phyloP scores from a whole-genome alignment of 2,113 vertebrate genomes.

The Eidolon helvum region DNA sequence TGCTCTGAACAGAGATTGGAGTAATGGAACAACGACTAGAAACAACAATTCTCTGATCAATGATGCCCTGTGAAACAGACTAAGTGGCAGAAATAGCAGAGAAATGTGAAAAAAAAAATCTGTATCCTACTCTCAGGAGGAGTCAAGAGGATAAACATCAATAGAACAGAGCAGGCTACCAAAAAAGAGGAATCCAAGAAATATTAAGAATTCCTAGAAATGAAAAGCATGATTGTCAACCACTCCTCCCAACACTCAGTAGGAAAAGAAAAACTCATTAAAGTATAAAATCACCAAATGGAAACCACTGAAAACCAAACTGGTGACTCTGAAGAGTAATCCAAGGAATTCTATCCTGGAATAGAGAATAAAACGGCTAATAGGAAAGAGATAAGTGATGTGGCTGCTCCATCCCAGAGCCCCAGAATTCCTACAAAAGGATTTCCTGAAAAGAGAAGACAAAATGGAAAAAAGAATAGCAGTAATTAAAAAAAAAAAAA shows the following conservation, averaged over 20 bases:
- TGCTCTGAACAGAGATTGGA: neutral
- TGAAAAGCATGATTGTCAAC: neutral
- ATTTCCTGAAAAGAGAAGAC: neutral
- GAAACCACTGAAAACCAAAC: neutral
- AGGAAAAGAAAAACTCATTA: neutral
- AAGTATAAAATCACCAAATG: neutral
- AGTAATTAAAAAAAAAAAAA: neutral
- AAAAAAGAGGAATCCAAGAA: neutral
- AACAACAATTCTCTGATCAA: neutral
- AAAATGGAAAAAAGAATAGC: neutral
- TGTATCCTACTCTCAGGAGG: neutral
- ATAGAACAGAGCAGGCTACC: neutral
- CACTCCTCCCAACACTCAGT: neutral
- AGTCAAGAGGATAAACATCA: neutral
- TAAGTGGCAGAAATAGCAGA: neutral
- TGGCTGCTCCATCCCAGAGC: neutral
- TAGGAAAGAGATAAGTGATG: neutral
- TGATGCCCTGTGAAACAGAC: neutral
- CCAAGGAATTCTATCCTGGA: neutral
- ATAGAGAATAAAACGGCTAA: neutral
- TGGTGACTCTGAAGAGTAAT: neutral
- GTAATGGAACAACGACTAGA: neutral
- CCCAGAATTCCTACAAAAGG: neutral
- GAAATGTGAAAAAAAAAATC: neutral
- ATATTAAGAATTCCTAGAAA: neutral